Evolutionary conservation across 1,140 invertebrate species (phyloP).

Genomic region (Papilio xuthus): DNA sequence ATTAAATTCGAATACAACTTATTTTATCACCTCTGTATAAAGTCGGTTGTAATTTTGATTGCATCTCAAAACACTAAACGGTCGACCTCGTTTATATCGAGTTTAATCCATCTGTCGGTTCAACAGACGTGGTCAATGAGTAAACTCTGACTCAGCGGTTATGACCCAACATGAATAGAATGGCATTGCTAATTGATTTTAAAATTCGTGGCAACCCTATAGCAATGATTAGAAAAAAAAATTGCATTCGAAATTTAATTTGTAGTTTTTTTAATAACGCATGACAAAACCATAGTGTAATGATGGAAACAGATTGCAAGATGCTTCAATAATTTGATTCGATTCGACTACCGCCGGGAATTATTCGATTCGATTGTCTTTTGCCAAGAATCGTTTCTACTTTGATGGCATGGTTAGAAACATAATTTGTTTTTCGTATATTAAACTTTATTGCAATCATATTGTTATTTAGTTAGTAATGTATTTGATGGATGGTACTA

Average conservation of each 20-base stretch:
- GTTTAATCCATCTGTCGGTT: constrained; percentile 27
- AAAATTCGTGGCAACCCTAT: background rate
- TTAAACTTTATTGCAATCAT: no score
- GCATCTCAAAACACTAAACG: constrained; percentile 1
- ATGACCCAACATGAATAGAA: background rate
- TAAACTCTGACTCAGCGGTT: constrained; percentile 15
- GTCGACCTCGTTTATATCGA: constrained; percentile 17
- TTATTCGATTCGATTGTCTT: no score
- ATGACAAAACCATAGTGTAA: no score
- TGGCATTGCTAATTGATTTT: background rate
- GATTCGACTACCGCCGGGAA: no score
- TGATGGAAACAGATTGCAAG: no score
- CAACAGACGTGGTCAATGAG: constrained; percentile 27
- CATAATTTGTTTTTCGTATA: no score
- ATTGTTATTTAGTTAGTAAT: no score
- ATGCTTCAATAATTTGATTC: no score
- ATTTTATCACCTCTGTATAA: background rate
- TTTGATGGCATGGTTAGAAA: no score
- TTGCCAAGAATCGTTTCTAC: no score
- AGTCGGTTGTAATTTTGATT: constrained; percentile 2
- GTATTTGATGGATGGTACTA: no score
- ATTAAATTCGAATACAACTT: background rate
- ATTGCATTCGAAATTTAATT: background rate
- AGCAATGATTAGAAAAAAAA: background rate
- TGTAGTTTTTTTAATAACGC: background rate